phyloP scores from a whole-genome alignment of 2,888 invertebrate genomes.

The Caenorhabditis drosophilae region DNA sequence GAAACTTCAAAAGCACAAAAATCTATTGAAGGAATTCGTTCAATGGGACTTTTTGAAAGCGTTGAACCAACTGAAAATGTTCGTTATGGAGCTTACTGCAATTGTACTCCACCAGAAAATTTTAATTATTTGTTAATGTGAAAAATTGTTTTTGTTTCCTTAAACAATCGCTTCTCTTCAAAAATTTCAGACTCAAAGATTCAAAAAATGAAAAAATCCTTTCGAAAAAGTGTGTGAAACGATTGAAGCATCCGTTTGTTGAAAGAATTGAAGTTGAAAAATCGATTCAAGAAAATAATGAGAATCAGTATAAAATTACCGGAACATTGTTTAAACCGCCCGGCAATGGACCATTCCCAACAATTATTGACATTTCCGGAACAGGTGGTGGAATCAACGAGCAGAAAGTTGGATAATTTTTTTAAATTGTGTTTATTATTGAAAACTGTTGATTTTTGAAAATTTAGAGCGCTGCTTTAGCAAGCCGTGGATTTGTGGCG shows the following conservation, averaged over 20 bases:
- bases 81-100: conserved; percentile 25
- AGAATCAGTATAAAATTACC: conserved; percentile 8
- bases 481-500: conserved; percentile 26
- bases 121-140: conserved; percentile 19
- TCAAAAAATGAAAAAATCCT: not conserved
- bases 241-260: conserved; percentile 13
- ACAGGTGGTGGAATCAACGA: conserved; percentile 38
- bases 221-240: not conserved
- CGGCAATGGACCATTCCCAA: conserved; percentile 29
- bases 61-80: conserved; percentile 22
- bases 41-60: conserved; percentile 33
- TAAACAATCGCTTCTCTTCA: too few species aligned
- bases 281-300: not conserved
- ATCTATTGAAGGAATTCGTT: not conserved
- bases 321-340: conserved; percentile 38
- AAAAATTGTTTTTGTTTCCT: not conserved
- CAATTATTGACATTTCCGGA: conserved; percentile 39
- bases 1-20: too few species aligned
- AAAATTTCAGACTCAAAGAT: conserved; percentile 15
- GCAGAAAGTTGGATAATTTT: conserved; percentile 19
- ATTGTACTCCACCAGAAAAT: conserved; percentile 30
- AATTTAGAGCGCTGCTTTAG: conserved; percentile 26
- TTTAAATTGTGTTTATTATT: not conserved
- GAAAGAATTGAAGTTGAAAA: conserved; percentile 28
- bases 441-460: not conserved